Percentiles rank a stretch among this genome's conserved stretches.
Evolutionary conservation across 2,797 vertebrate genomes (phyloP).

Genomic region (Crypturellus tataupa): DNA sequence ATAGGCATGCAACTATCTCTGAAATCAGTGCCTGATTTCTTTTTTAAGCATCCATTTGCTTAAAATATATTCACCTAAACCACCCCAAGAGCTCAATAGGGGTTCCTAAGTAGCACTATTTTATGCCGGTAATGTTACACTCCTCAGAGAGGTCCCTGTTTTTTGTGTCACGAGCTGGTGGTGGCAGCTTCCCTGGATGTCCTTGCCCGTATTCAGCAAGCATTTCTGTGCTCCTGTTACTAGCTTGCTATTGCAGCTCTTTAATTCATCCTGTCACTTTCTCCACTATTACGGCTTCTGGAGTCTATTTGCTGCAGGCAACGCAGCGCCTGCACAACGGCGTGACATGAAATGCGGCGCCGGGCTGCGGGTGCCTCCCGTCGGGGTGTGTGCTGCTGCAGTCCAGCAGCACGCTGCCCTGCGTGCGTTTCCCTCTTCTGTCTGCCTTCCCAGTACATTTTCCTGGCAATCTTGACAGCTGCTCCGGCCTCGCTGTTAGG

Average conservation of each 20-base stretch:
- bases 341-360: slow-evolving; percentile 34
- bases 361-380: neutral
- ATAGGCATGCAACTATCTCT: neutral
- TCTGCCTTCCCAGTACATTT: slow-evolving; percentile 26
- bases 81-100: neutral
- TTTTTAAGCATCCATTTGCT: neutral
- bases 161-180: neutral
- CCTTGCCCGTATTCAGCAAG: neutral
- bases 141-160: neutral
- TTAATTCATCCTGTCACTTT: slow-evolving; percentile 59
- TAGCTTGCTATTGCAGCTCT: slow-evolving; percentile 11
- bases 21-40: neutral
- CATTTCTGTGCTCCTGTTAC: slow-evolving; percentile 12
- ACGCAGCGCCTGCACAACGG: neutral
- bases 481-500: fast-evolving
- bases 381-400: neutral
- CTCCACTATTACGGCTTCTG: neutral
- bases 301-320: slow-evolving; percentile 63
- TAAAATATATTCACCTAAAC: neutral
- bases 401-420: neutral
- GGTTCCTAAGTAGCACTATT: neutral
- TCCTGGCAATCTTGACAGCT: slow-evolving; percentile 37
- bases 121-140: neutral
- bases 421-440: neutral
- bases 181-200: neutral